Evolutionary conservation across 2,113 vertebrate genomes (phyloP), one percentile per base, ranked within the genome.

Genomic region (Coregonus clupeaformis): DNA sequence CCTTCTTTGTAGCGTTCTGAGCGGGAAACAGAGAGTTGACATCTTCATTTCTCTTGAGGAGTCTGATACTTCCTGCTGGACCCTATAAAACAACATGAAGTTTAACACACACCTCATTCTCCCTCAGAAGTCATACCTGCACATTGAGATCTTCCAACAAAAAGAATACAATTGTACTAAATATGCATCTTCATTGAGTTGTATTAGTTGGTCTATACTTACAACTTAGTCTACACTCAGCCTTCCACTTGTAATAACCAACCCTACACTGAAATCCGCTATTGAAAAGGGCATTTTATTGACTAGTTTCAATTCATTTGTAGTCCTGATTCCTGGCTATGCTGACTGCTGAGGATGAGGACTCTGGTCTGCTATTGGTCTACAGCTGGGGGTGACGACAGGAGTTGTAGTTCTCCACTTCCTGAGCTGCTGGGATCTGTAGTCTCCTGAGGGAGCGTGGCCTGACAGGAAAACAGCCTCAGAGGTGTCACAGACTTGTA

Each of bases 1-100:
- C 92, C 91, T 94, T 91, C 69, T 80, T 87, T n/a, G 84, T 32
- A 3, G 83, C 74, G 45, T 74, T 87, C 59, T 89, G 81, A 11
- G 77, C 5, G 5, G 80, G 75, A 16, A 85, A 74, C 57, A 86
- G 5, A 2, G 82, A 73, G 72, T 69, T 86, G 55, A 68, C 14
- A 0, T 93, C 92, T 74, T 94, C 93, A 30, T 89, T 92, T 82
- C 93, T 91, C 85, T 92, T 94, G 77, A 94, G 75, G 3, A 94
- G 81, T 60, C 92, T 82, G 82, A 94, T 91, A 69, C 68, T 80
- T 49, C 85, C 80, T 60, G 20, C 36, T 20, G 83, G 76, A 2
- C 55, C 55, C 90, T 92, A 74, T 0, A 71, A 74, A 60, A 30
- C 24, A 83, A 36, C 47, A 55, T 30, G 2, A 9, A 7, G 24